Conservation (phyloP, 2,888 invertebrate species). For the Chloroclysta siterata region DNA sequence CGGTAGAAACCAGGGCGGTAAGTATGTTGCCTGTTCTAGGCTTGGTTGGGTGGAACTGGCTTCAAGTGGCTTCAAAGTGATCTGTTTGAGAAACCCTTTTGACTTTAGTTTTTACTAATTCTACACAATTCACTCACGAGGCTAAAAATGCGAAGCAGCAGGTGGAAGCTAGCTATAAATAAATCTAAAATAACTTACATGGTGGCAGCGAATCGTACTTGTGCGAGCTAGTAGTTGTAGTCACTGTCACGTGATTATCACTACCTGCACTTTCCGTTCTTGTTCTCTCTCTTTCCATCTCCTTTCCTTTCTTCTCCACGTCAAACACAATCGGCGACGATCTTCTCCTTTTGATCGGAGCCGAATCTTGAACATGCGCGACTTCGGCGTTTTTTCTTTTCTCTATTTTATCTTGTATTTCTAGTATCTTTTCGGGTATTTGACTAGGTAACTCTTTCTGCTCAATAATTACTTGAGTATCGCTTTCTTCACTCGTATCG, state of each 20-base stretch:
- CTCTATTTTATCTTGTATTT: slow-evolving; percentile 27
- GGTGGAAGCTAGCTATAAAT: background rate
- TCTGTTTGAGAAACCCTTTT: too few species aligned
- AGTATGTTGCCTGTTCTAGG: too few species aligned
- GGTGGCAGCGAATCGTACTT: slow-evolving; percentile 86
- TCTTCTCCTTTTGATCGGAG: slow-evolving; percentile 65
- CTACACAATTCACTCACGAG: too few species aligned
- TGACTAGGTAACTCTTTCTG: slow-evolving; percentile 32
- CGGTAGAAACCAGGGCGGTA: too few species aligned
- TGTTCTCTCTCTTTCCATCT: slow-evolving; percentile 62
- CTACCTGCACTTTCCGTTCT: slow-evolving; percentile 81
- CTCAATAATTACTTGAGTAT: slow-evolving; percentile 66
- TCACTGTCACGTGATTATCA: slow-evolving; percentile 67
- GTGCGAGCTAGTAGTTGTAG: slow-evolving; percentile 61
- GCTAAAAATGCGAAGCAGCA: background rate
- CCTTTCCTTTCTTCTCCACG: slow-evolving; percentile 55
- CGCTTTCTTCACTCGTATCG: slow-evolving; percentile 65
- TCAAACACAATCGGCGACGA: slow-evolving; percentile 86
- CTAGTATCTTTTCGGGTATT: slow-evolving; percentile 23
- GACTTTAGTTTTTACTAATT: too few species aligned
- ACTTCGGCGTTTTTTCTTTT: slow-evolving; percentile 46
- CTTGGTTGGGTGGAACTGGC: too few species aligned
- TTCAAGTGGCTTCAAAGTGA: too few species aligned
- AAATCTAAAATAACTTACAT: slow-evolving; percentile 69
- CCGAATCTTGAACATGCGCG: slow-evolving; percentile 40